phyloP scores from a whole-genome alignment of 2,888 invertebrate species.

The Exephanes ischioxanthus region DNA sequence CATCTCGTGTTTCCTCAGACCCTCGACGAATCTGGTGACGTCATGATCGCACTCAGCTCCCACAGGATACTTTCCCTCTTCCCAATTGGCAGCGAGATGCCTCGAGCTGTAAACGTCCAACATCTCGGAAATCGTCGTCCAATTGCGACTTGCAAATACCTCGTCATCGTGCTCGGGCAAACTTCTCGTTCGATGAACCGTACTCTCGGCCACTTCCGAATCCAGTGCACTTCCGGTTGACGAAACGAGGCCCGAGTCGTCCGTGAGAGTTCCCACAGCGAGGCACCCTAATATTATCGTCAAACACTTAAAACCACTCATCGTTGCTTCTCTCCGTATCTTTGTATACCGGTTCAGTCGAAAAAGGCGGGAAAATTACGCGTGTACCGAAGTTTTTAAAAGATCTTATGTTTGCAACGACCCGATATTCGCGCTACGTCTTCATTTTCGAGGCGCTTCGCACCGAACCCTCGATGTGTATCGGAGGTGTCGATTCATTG shows the following conservation, averaged over 20 bases:
- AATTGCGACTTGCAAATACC: constrained; percentile 70
- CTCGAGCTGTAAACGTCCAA: constrained; percentile 80
- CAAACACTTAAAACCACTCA: constrained; percentile 65
- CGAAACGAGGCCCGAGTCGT: constrained; percentile 32
- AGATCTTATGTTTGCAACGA: neutral
- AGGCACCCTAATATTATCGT: constrained; percentile 49
- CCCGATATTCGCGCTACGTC: constrained; percentile 39
- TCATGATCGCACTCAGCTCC: constrained; percentile 78
- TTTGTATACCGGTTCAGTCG: neutral
- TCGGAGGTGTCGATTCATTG: constrained; percentile 15
- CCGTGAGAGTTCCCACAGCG: constrained; percentile 39
- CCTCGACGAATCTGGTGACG: constrained; percentile 79
- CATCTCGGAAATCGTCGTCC: constrained; percentile 79
- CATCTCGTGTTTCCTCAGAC: constrained; percentile 78
- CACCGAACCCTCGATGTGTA: constrained; percentile 15
- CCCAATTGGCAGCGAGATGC: constrained; percentile 86
- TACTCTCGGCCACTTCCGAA: constrained; percentile 46
- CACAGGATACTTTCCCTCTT: constrained; percentile 79
- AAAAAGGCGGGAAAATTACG: neutral
- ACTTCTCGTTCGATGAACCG: constrained; percentile 74
- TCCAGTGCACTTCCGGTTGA: constrained; percentile 11
- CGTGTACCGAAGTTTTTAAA: neutral
- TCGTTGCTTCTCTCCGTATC: constrained; percentile 25
- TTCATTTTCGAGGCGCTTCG: constrained; percentile 35
- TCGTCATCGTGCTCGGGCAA: constrained; percentile 69